A percentile compares a stretch with the other conserved stretches of the same genome.
Conservation (phyloP, 2,888 invertebrate species). For the Craniophora ligustri region DNA sequence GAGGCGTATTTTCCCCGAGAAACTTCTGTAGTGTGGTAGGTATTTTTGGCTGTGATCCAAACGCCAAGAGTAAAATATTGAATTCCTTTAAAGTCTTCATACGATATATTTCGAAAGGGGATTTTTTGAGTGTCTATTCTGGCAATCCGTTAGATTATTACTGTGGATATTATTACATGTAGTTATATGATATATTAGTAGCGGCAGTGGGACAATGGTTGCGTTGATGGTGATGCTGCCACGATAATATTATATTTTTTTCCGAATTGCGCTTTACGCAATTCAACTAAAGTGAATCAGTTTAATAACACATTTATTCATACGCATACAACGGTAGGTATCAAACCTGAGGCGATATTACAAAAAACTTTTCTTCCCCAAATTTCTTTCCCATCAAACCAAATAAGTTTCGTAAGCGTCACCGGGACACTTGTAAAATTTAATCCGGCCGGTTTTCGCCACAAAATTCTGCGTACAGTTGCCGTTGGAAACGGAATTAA, state of each 20-base stretch:
- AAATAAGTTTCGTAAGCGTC: background rate
- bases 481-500: conserved; percentile 20
- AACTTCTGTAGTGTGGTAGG: conserved; percentile 7
- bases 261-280: no score
- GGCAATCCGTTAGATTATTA: no score
- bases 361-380: background rate
- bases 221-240: no score
- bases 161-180: no score
- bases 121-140: no score
- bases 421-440: conserved; percentile 24
- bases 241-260: no score
- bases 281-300: no score
- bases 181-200: no score
- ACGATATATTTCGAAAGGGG: no score
- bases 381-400: background rate
- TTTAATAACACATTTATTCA: no score
- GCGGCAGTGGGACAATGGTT: no score
- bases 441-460: conserved; percentile 1
- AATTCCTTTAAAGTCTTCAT: background rate
- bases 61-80: conserved; percentile 6
- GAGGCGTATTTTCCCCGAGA: conserved; percentile 8
- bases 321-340: no score
- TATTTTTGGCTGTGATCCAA: conserved; percentile 20
- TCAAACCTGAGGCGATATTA: background rate
- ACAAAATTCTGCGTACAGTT: conserved; percentile 18